phyloP scores from a whole-genome alignment of 2,113 vertebrate species.

The Martes martes region DNA sequence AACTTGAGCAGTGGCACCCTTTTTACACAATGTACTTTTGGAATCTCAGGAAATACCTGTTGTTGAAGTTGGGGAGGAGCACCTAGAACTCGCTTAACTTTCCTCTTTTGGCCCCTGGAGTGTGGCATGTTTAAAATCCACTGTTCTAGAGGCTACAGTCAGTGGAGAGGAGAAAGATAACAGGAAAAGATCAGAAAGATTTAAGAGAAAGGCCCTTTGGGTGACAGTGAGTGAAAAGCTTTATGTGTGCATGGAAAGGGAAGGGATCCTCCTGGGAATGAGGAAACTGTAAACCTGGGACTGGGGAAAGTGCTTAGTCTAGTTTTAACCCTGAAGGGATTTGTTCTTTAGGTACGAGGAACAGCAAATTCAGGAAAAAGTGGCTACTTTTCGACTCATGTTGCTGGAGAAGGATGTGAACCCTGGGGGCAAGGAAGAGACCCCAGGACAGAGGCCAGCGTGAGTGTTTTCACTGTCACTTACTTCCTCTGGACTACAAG shows the following conservation, averaged over 20 bases:
- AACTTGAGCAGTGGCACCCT: slow-evolving; percentile 35
- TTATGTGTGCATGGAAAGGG: slow-evolving; percentile 51
- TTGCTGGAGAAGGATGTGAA: slow-evolving; percentile 91
- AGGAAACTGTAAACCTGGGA: background rate
- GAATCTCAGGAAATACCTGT: slow-evolving; percentile 41
- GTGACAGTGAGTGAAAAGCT: slow-evolving; percentile 55
- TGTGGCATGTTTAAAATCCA: slow-evolving; percentile 74
- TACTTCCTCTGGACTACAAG: background rate
- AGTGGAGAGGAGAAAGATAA: background rate
- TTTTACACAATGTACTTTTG: background rate
- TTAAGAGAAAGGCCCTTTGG: slow-evolving; percentile 10
- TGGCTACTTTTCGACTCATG: slow-evolving; percentile 94
- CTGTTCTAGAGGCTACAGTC: slow-evolving; percentile 66
- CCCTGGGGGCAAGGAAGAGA: slow-evolving; percentile 82
- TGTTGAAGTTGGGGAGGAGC: slow-evolving; percentile 41
- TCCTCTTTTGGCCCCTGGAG: slow-evolving; percentile 45
- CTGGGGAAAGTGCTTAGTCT: background rate
- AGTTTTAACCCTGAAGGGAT: slow-evolving; percentile 56
- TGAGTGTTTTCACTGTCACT: slow-evolving; percentile 60
- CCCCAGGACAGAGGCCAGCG: slow-evolving; percentile 75
- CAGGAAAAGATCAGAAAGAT: slow-evolving; percentile 43
- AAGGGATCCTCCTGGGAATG: background rate
- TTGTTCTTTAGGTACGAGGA: slow-evolving; percentile 87
- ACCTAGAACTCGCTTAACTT: slow-evolving; percentile 57
- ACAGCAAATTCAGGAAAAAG: slow-evolving; percentile 94